Base-by-base conservation (phyloP, 2,797 vertebrate species). In the Clangula hyemalis region DNA sequence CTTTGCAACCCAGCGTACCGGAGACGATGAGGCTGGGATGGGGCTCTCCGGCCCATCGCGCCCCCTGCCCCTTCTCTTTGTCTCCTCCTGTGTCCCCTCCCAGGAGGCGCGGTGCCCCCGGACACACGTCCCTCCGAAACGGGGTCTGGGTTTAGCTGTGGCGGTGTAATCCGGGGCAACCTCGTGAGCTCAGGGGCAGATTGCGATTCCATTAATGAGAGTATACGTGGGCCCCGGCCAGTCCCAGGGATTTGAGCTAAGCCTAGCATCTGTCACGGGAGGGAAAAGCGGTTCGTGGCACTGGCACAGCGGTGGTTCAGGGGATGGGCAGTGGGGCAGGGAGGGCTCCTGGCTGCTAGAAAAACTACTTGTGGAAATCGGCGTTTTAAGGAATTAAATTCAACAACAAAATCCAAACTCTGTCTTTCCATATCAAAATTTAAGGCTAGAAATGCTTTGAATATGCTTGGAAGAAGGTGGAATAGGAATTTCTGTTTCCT, bases 171-270 rank as follows among this genome's bases (percentile, higher is more conserved):
- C 87, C 82, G 30, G 89, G 90, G 57, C 89, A 85, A 91, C 34
- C 84, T 82, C 87, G 21, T 32, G 89, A 87, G 90, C 92, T 75
- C 45, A 30, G 92, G 39, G 83, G 92, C 92, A 95, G 94, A 91
- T 45, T 96, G 93, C 89, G 70, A 10, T 77, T 65, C 6, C 47
- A 66, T 89, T 91, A 75, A 36, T 66, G 81, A 75, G 89, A 92
- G 43, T 89, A 75, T 82, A 64, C 45, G 20, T 69, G 57, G 77
- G 47, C 92, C 80, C 64, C 0, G 0, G 4, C 9, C 51, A 65
- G 77, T 95, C 69, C 86, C 89, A 24, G 71, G 94, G 95, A 95
- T 96, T 93, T 93, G 93, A 86, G 47, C 91, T 81, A 51, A 93
- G 92, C 90, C 82, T 6, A 89, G 90, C 96, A 94, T 92, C 95